Evolutionary conservation across 2,113 vertebrate species (phyloP).

Genomic region (Phycodurus eques): DNA sequence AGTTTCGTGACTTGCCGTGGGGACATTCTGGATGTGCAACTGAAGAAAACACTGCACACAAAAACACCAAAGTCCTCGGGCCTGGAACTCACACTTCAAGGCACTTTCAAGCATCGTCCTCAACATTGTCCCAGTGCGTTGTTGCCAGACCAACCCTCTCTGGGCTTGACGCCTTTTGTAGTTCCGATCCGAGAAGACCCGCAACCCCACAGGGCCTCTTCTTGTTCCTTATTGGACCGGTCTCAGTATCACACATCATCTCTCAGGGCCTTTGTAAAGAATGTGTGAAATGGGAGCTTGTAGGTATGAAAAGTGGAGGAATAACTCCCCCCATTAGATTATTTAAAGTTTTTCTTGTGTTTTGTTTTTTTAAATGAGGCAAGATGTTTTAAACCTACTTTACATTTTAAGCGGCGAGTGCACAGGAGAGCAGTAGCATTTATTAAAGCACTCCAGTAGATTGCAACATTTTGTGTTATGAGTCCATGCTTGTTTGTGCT

Average conservation of each 20-base stretch:
- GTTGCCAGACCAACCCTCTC: conserved; percentile 29
- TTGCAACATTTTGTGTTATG: background rate
- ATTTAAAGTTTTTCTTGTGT: background rate
- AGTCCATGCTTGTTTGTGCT: conserved; percentile 6
- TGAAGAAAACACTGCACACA: conserved; percentile 19
- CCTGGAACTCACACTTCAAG: conserved; percentile 21
- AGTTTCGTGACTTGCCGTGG: conserved; percentile 50
- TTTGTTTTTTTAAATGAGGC: background rate
- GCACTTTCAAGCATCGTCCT: conserved; percentile 44
- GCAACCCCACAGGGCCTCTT: conserved; percentile 38
- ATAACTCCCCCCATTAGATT: background rate
- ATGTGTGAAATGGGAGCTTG: conserved; percentile 11
- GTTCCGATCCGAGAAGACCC: conserved; percentile 44
- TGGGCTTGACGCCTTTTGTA: conserved; percentile 48
- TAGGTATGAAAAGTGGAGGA: conserved; percentile 7
- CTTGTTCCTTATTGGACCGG: conserved; percentile 37
- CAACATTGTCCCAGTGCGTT: conserved; percentile 41
- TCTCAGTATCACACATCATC: conserved; percentile 49
- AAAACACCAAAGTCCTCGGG: conserved; percentile 46
- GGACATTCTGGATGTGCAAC: conserved; percentile 33
- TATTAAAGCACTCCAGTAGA: background rate
- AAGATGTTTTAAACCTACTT: background rate
- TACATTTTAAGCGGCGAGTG: conserved; percentile 9
- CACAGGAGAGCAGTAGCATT: conserved; percentile 17
- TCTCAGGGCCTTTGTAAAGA: conserved; percentile 23